Base-by-base conservation (phyloP, 1,140 invertebrate species). In the Armadillidium nasatum region DNA sequence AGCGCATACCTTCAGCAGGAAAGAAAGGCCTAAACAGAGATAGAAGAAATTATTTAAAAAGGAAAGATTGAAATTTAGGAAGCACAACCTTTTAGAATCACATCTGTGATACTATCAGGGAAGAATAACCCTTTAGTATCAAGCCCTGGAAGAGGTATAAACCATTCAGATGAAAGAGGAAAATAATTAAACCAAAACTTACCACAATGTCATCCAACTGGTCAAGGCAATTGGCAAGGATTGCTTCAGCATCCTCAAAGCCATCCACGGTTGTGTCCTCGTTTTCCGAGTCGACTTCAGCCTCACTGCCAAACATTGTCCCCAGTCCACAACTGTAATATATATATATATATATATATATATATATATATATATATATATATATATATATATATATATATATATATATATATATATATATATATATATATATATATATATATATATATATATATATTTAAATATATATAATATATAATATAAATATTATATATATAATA, bases 331-430 rank as follows among this genome's bases (percentile, higher is more conserved):
- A 15, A 13, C 50, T 60, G 50, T 15, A 60, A 60, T 13, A 60
- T 60, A 60, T 60, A 60, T 60, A 60, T 60, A 60, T 19, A 50
- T 19, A 60, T 60, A 60, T 60, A 60, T 60, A 60, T 60, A 60
- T 60, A 60, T 60, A 60, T 60, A 60, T 60, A 60, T 4, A 60
- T 60, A 60, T 60, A 60, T 15, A 60, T 19, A 60, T 60, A 60
- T 50, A 60, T 60, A 60, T 60, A 60, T 60, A 60, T 60, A 60
- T 60, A 60, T 60, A 60, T 60, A 60, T 2, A 4, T 19, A 60
- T 19, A 60, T 60, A 60, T 60, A 60, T 60, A 60, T 50, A 60
- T 60, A 60, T 60, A 60, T 60, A 60, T 60, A 60, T 19, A 60
- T 7, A 4, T 2, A 60, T 60, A 60, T 60, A 60, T 60, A 60